phyloP scores from a whole-genome alignment of 2,888 invertebrate genomes.

The Amphiduros pacificus region DNA sequence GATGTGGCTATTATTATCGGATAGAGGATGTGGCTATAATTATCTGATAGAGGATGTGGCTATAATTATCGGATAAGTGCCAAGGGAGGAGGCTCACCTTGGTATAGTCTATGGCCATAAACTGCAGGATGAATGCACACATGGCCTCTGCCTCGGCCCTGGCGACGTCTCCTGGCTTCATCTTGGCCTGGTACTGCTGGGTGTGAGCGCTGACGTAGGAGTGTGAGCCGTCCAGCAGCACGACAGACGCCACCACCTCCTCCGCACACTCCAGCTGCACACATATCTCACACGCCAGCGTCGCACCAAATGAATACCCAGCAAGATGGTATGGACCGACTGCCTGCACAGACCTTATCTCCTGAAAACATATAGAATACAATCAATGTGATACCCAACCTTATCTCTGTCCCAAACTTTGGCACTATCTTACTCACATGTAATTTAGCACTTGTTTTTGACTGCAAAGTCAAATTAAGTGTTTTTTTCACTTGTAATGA shows the following conservation, averaged over 20 bases:
- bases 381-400: too few species aligned
- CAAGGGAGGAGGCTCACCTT: slow-evolving; percentile 38
- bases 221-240: slow-evolving; percentile 81
- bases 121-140: slow-evolving; percentile 47
- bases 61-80: too few species aligned
- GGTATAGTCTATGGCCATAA: slow-evolving; percentile 36
- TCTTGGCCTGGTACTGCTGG: slow-evolving; percentile 37
- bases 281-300: slow-evolving; percentile 94
- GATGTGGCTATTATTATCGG: too few species aligned
- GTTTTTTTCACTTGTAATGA: too few species aligned
- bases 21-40: too few species aligned
- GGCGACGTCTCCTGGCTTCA: slow-evolving; percentile 37
- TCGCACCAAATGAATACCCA: slow-evolving; percentile 95
- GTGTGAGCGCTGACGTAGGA: slow-evolving; percentile 61
- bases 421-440: too few species aligned
- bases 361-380: too few species aligned
- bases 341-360: slow-evolving; percentile 76
- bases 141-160: slow-evolving; percentile 43
- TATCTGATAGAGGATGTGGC: too few species aligned
- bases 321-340: slow-evolving; percentile 83
- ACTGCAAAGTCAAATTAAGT: too few species aligned
- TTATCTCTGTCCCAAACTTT: too few species aligned
- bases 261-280: slow-evolving; percentile 66
- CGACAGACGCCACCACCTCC: slow-evolving; percentile 63
- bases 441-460: too few species aligned